phyloP scores from a whole-genome alignment of 2,888 invertebrate species.

The Thyatira batis region DNA sequence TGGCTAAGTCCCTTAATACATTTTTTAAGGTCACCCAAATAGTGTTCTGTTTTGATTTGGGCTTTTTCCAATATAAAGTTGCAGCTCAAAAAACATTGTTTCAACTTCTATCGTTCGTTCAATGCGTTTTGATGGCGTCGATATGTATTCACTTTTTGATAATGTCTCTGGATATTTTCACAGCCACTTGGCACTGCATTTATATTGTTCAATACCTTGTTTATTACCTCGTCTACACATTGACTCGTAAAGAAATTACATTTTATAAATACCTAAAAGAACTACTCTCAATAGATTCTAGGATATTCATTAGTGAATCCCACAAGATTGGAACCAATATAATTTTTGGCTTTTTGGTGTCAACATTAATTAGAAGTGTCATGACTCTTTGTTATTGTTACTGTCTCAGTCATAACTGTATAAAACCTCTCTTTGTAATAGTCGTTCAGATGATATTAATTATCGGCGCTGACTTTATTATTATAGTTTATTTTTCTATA shows the following conservation, averaged over 20 bases:
- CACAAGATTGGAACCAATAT: conserved; percentile 7
- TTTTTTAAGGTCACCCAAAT: conserved; percentile 6
- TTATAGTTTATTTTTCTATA: conserved; percentile 13
- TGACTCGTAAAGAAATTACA: background rate
- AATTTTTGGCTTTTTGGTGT: background rate
- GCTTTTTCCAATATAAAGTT: conserved; percentile 4
- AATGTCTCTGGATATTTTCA: background rate
- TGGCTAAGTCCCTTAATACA: background rate
- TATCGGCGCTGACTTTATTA: conserved; percentile 10
- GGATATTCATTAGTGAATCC: background rate
- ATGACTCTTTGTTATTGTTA: background rate
- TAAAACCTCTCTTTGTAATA: background rate
- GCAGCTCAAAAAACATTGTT: background rate
- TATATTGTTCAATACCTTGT: background rate
- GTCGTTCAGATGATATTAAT: conserved; percentile 6
- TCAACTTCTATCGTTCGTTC: background rate
- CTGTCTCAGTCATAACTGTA: conserved; percentile 4
- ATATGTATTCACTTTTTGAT: background rate
- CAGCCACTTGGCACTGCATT: background rate
- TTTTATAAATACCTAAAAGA: conserved; percentile 1
- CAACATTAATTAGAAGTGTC: background rate
- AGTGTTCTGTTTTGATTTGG: conserved; percentile 6
- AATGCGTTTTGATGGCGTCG: background rate
- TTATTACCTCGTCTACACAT: background rate
- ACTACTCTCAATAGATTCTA: conserved; percentile 6